These are phyloP conservation scores for Tor tambroides DNA, from an alignment of 2,113 vertebrate genomes.

Conservation along the genomic window DNA sequence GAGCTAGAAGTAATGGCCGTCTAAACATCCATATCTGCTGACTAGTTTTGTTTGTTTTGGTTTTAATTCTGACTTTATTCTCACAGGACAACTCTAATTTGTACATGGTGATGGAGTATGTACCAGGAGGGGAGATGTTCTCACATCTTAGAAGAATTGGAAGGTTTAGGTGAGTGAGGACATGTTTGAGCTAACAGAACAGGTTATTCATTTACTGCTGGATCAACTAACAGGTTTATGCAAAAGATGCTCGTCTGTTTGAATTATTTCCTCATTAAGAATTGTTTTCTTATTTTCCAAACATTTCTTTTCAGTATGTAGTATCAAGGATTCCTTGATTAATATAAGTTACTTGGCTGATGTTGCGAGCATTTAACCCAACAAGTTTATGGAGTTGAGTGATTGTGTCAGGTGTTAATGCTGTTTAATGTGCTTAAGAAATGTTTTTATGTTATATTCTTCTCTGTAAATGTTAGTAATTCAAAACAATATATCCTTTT, in stretches of 20 bases:
- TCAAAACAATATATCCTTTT: background rate
- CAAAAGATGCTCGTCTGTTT: background rate
- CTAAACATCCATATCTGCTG: background rate
- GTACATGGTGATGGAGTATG: conserved; percentile 99
- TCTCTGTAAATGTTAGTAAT: background rate
- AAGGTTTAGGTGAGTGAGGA: conserved; percentile 89
- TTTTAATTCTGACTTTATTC: background rate
- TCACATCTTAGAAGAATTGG: conserved; percentile 99
- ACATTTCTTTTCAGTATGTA: too few species aligned
- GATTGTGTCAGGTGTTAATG: too few species aligned
- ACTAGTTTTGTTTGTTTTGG: conserved; percentile 7
- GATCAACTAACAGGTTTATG: background rate
- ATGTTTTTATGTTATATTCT: background rate
- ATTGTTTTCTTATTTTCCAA: too few species aligned
- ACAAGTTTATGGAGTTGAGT: too few species aligned
- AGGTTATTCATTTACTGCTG: background rate
- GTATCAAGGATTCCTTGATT: too few species aligned
- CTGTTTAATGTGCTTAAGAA: too few species aligned
- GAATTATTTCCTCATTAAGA: background rate
- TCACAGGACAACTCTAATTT: conserved; percentile 98
- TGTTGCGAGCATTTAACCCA: too few species aligned
- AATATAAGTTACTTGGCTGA: too few species aligned
- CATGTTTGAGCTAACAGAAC: too few species aligned
- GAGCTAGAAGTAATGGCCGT: background rate
- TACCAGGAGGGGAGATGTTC: conserved; percentile 99